Conservation (phyloP, 2,888 invertebrate genomes). For the Andrena dorsata region DNA sequence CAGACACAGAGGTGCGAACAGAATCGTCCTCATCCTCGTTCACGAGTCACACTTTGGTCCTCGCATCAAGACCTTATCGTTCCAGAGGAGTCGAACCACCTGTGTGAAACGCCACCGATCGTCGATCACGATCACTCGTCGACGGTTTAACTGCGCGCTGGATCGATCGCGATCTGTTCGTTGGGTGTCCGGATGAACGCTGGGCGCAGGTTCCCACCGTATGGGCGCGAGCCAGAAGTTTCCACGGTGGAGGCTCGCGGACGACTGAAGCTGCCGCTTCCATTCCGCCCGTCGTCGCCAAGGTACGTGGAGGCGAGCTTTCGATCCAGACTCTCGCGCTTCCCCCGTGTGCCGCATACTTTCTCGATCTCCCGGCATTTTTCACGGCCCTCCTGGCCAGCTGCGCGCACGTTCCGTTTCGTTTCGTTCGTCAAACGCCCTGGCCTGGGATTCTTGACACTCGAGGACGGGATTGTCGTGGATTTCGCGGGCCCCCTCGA, state of each 20-base stretch:
- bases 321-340: conserved; percentile 68
- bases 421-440: conserved; percentile 47
- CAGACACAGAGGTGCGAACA: conserved; percentile 48
- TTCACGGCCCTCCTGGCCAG: conserved; percentile 49
- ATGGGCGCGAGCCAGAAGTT: conserved; percentile 61
- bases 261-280: conserved; percentile 77
- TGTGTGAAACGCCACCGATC: background rate
- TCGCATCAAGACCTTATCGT: conserved; percentile 31
- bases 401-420: conserved; percentile 26
- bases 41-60: conserved; percentile 29
- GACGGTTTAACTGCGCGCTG: background rate
- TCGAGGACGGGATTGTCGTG: conserved; percentile 20
- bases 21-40: conserved; percentile 69
- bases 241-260: conserved; percentile 77
- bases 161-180: background rate
- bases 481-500: background rate
- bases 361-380: conserved; percentile 65
- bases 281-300: conserved; percentile 68
- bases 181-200: background rate
- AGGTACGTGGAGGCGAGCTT: conserved; percentile 67
- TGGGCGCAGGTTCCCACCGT: conserved; percentile 10
- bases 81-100: background rate
- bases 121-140: conserved; percentile 5
- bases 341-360: conserved; percentile 63
- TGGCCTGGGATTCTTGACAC: conserved; percentile 21